Evolutionary conservation across 1,140 invertebrate species (phyloP).

Genomic region (Drosophila ogumai): DNA sequence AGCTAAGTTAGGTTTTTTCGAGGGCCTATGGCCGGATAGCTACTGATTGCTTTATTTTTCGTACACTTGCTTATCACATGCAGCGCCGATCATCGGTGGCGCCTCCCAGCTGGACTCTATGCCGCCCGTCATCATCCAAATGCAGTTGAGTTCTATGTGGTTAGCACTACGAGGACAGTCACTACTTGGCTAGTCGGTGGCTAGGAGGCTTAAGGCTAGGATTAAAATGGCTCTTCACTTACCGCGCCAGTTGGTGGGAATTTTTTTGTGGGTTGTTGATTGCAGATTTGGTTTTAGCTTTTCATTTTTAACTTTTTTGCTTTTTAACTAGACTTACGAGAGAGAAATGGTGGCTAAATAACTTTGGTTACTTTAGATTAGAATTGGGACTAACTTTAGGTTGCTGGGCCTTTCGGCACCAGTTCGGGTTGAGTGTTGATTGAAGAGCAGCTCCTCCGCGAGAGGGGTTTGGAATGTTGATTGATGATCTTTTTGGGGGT

Average conservation of each 20-base stretch:
- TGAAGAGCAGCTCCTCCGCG: conserved; percentile 54
- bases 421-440: conserved; percentile 66
- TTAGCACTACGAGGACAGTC: conserved; percentile 27
- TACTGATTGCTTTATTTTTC: conserved; percentile 37
- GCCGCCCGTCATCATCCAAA: conserved; percentile 37
- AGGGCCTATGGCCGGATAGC: conserved; percentile 52
- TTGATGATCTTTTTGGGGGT: conserved; percentile 27
- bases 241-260: conserved; percentile 70
- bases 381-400: conserved; percentile 32
- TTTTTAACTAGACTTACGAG: conserved; percentile 39
- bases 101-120: conserved; percentile 17
- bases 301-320: conserved; percentile 20
- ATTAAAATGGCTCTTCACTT: conserved; percentile 73
- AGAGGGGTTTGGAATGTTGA: conserved; percentile 31
- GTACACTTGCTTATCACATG: conserved; percentile 51
- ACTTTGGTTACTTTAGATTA: conserved; percentile 37
- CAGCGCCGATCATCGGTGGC: conserved; percentile 37
- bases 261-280: conserved; percentile 63
- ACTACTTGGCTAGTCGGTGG: conserved; percentile 63
- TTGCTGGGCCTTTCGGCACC: conserved; percentile 18
- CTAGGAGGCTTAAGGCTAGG: conserved; percentile 44
- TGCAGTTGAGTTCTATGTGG: conserved; percentile 53
- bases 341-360: conserved; percentile 49
- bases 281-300: conserved; percentile 51
- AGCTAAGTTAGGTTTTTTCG: conserved; percentile 52